phyloP scores from a whole-genome alignment of 1,140 invertebrate genomes.

The Bombus pyrosoma region DNA sequence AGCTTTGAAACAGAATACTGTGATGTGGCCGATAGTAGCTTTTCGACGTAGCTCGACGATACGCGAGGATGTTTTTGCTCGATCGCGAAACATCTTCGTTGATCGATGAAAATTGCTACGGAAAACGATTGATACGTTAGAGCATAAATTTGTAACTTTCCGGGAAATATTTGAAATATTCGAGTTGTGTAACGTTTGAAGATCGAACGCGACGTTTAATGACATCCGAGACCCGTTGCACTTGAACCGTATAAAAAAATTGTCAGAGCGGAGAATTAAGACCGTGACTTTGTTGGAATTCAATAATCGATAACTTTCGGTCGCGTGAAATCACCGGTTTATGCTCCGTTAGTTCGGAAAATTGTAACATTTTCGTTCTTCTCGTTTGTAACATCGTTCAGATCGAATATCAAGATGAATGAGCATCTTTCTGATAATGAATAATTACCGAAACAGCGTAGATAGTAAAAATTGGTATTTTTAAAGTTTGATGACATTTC shows the following conservation, averaged over 20 bases:
- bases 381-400: too few relatives aligned
- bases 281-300: conserved; percentile 23
- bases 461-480: too few relatives aligned
- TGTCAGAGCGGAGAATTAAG: not conserved
- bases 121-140: not conserved
- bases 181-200: not conserved
- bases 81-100: not conserved
- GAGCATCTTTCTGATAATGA: too few relatives aligned
- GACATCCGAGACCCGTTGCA: not conserved
- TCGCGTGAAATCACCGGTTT: not conserved
- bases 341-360: not conserved
- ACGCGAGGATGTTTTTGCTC: too few relatives aligned
- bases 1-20: too few relatives aligned
- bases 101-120: not conserved
- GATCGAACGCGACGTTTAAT: not conserved
- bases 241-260: not conserved
- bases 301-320: not conserved
- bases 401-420: too few relatives aligned
- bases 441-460: too few relatives aligned
- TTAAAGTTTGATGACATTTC: too few relatives aligned
- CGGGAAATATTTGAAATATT: not conserved
- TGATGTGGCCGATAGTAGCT: too few relatives aligned
- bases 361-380: not conserved
- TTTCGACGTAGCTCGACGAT: too few relatives aligned
- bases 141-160: not conserved